Evolutionary conservation across 2,113 vertebrate species (phyloP), one percentile per base, ranked within the genome.

Genomic region (Caranx ignobilis): DNA sequence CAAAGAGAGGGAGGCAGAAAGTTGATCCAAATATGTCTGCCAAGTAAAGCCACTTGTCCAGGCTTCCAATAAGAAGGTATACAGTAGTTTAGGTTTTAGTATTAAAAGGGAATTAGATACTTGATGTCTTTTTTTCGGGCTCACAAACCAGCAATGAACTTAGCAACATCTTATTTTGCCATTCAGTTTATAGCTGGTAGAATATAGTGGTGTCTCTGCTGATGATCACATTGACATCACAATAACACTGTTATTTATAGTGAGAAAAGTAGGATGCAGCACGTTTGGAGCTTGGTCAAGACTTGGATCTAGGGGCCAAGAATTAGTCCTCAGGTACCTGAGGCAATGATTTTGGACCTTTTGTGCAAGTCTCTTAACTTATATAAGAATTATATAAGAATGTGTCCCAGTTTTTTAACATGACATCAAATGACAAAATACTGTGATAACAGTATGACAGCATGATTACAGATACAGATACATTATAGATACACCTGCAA

Each of bases 21-120:
- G 54, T 45, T 71, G 13, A 39, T 67, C 64, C 32, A 73, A 65
- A 64, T 31, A 61, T 41, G 71, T 39, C 8, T 82, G 54, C 74
- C 57, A 73, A 81, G 52, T 32, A 41, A 60, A 79, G 52, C 60
- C 71, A 71, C 12, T 13, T 59, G 11, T 54, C 35, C 31, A 56
- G 39, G 68, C 34, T n/a, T 52, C 47, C 47, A 18, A 48, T 18
- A 48, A 48, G 47, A 48, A 18, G 47, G 47, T 48, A 5, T 10
- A 11, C 50, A n/a, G 6, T 52, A 10, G 13, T 52, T 26, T 47
- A 13, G 11, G n/a, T n/a, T 47, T 52, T 52, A 3, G 19, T 52
- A 8, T 52, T 52, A 18, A 48, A 18, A 48, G 18, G 47, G 47
- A 18, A 5, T 18, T 18, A 5, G 45, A 15, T 47, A 47, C 39